Percentiles rank a stretch among this genome's conserved stretches.
These are phyloP conservation scores for Bombus sibiricus DNA, from an alignment of 1,140 invertebrate species.

Conservation along the genomic window DNA sequence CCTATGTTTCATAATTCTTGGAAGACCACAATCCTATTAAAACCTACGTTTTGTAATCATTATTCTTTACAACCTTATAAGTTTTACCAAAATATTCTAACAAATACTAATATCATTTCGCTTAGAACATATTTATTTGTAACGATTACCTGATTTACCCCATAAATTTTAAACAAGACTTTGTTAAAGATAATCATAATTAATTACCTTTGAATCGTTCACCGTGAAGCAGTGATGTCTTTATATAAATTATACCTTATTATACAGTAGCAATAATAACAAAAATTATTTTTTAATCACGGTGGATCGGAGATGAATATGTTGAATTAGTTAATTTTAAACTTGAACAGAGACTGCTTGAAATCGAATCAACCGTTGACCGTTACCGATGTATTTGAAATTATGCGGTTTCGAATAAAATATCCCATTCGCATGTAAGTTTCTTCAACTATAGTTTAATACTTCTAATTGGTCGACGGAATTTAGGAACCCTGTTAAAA, in stretches of 20 bases:
- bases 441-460: neutral
- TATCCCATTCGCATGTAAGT: neutral
- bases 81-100: too few species aligned
- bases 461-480: neutral
- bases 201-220: neutral
- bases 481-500: neutral
- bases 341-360: too few species aligned
- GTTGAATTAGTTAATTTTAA: too few species aligned
- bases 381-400: neutral
- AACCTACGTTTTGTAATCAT: too few species aligned
- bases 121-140: too few species aligned
- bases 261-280: neutral
- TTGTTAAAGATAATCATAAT: neutral
- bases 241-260: neutral
- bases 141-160: neutral
- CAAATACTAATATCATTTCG: neutral
- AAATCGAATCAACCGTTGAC: neutral
- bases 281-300: too few species aligned
- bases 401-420: neutral
- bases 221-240: neutral
- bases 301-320: too few species aligned
- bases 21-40: too few species aligned
- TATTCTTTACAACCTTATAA: too few species aligned
- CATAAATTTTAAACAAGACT: neutral
- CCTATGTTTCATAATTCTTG: too few species aligned